Evolutionary conservation across 2,888 invertebrate species (phyloP).

Genomic region (Falcaria lacertinaria): DNA sequence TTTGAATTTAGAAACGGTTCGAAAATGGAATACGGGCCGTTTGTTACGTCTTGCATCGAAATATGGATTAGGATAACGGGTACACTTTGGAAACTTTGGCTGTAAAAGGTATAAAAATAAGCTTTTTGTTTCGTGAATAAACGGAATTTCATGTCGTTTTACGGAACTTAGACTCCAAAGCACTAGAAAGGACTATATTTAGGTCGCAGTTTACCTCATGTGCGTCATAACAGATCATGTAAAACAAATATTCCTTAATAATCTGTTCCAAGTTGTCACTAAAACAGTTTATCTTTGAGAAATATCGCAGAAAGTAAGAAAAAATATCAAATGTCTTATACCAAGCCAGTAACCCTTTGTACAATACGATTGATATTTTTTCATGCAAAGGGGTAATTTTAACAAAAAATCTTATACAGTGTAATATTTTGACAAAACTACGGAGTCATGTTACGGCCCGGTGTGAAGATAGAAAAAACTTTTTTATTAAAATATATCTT

Average conservation of each 20-base stretch:
- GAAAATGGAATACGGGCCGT: conserved; percentile 55
- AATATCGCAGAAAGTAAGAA: conserved; percentile 25
- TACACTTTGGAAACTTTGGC: conserved; percentile 21
- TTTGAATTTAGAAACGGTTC: conserved; percentile 71
- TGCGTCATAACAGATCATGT: too few species aligned
- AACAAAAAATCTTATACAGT: conserved; percentile 53
- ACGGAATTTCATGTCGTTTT: too few species aligned
- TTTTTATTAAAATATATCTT: not conserved
- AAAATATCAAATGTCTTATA: conserved; percentile 53
- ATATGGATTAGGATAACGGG: conserved; percentile 58
- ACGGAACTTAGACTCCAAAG: too few species aligned
- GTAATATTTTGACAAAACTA: conserved; percentile 77
- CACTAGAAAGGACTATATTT: too few species aligned
- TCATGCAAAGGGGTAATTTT: conserved; percentile 52
- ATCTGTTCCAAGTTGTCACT: conserved; percentile 35
- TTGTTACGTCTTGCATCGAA: conserved; percentile 42
- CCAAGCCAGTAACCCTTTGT: conserved; percentile 40
- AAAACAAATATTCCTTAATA: conserved; percentile 5
- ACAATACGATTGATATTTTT: conserved; percentile 26
- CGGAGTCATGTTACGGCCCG: conserved; percentile 61
- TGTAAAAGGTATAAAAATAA: conserved; percentile 3
- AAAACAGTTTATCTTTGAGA: conserved; percentile 44
- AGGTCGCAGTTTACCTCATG: too few species aligned
- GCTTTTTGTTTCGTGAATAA: too few species aligned
- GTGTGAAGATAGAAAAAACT: conserved; percentile 22